A percentile compares a stretch with the other conserved stretches of the same genome.
These are phyloP conservation scores for Erythrocercus mccallii DNA, from an alignment of 2,113 vertebrate species.

Conservation along the genomic window DNA sequence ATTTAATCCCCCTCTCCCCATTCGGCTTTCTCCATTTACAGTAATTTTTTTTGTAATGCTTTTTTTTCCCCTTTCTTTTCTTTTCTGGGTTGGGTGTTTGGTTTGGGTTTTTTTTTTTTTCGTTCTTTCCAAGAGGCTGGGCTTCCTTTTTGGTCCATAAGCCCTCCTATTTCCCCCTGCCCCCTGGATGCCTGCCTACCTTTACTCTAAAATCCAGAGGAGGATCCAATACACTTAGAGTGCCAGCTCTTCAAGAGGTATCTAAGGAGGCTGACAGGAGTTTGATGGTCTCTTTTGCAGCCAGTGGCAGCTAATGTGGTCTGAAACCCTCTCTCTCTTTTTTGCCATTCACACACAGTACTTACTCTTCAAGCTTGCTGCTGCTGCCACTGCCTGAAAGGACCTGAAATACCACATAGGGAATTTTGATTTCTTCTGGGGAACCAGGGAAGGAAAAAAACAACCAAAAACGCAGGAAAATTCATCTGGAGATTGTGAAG, in stretches of 20 bases:
- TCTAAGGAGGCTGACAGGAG: constrained; percentile 74
- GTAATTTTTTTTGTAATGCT: constrained; percentile 5
- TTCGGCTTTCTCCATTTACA: constrained; percentile 46
- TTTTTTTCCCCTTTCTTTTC: constrained; percentile 16
- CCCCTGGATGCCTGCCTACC: constrained; percentile 79
- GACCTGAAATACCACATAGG: constrained; percentile 70
- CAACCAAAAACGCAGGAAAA: constrained; percentile 29
- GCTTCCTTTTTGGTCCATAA: constrained; percentile 53
- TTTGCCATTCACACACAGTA: constrained; percentile 57
- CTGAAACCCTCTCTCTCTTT: constrained; percentile 68
- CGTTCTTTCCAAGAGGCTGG: constrained; percentile 45
- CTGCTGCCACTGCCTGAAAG: constrained; percentile 72
- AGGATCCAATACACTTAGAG: constrained; percentile 71
- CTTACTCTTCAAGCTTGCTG: constrained; percentile 67
- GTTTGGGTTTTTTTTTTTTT: not conserved
- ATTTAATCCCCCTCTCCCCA: constrained; percentile 49
- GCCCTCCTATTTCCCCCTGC: constrained; percentile 61
- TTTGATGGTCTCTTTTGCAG: constrained; percentile 70
- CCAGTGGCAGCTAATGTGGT: constrained; percentile 69
- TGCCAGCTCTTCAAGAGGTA: constrained; percentile 73
- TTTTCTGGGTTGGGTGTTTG: not conserved
- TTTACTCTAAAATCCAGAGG: constrained; percentile 72
- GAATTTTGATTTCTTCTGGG: constrained; percentile 65
- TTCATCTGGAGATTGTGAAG: constrained; percentile 68
- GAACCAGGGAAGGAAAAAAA: not conserved